Base-by-base conservation (phyloP, 1,140 invertebrate species). In the Cotesia typhae region DNA sequence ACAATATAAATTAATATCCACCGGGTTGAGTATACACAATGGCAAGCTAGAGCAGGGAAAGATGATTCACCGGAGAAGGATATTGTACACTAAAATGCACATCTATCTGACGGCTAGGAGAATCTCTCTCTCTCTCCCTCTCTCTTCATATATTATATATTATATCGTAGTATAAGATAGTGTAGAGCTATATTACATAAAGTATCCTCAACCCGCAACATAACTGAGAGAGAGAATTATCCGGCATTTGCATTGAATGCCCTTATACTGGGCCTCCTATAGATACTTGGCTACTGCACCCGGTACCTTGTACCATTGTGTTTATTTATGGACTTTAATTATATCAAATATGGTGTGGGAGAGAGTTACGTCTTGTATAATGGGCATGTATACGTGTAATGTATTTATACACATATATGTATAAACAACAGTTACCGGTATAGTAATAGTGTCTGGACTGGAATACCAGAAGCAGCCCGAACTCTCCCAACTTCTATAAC, bases 321-420 rank as follows among this genome's bases (percentile, higher is more conserved):
- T 76, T 76, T 76, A 76, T 76, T 76, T 76, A 76, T 76, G 75
- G 71, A 76, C 75, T 76, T 76, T 76, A 76, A 76, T 76, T 76
- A 76, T 76, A 76, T 76, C 75, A 76, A 76, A 76, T 76, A 76
- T 76, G 75, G 75, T 76, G 75, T 76, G 75, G 71, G 71, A 74
- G 70, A 73, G 64, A 67, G 47, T 63, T 53, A 67, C 70, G 70
- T 74, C 73, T 73, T 76, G 75, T 76, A 76, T 76, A 76, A 76
- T 76, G 70, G 72, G 37, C 70, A 28, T 65, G 61, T 74, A 67
- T 73, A 72, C 61, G 67, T 59, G 60, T 66, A 61, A 65, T 37
- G 36, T 60, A 69, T 47, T 9, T 47, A 47, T 47, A 47, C 10
- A 47, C 10, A 47, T 47, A 47, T 7, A 47, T 47, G 10, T 71